phyloP scores from a whole-genome alignment of 2,888 invertebrate genomes.

The Eristalis pertinax region DNA sequence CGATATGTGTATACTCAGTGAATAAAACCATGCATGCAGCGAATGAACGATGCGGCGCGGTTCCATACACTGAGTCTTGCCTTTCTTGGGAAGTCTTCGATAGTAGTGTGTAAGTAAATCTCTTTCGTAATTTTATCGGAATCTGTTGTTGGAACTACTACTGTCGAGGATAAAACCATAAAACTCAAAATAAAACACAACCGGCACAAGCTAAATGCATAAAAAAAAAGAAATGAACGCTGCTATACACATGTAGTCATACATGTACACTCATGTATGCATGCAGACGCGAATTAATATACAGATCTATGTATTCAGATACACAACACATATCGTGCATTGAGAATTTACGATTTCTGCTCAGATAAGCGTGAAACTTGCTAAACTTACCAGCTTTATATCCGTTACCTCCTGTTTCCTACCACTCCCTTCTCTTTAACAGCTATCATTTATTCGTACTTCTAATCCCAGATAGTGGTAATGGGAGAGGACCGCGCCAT shows the following conservation, averaged over 20 bases:
- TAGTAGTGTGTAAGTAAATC: constrained; percentile 41
- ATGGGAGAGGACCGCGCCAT: constrained; percentile 32
- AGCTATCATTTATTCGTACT: not conserved
- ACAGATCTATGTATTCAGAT: constrained; percentile 21
- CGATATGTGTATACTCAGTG: not conserved
- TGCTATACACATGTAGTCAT: not conserved
- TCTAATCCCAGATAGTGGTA: constrained; percentile 1
- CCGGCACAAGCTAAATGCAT: not conserved
- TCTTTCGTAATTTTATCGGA: constrained; percentile 41
- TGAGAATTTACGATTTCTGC: constrained; percentile 72
- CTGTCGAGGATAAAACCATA: constrained; percentile 25
- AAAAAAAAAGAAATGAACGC: not conserved
- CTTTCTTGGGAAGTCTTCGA: constrained; percentile 22
- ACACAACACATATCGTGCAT: constrained; percentile 65
- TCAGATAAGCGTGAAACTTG: constrained; percentile 72
- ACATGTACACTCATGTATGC: not conserved
- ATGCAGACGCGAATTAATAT: not conserved
- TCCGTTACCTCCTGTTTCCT: constrained; percentile 59
- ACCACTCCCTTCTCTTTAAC: not conserved
- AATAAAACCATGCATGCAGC: not conserved
- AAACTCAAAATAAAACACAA: constrained; percentile 35
- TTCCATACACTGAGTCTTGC: not conserved
- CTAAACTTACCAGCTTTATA: constrained; percentile 71
- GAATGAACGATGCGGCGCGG: not conserved
- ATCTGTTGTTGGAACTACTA: constrained; percentile 43